Conservation (phyloP, 2,888 invertebrate genomes). For the Cephalotes varians region DNA sequence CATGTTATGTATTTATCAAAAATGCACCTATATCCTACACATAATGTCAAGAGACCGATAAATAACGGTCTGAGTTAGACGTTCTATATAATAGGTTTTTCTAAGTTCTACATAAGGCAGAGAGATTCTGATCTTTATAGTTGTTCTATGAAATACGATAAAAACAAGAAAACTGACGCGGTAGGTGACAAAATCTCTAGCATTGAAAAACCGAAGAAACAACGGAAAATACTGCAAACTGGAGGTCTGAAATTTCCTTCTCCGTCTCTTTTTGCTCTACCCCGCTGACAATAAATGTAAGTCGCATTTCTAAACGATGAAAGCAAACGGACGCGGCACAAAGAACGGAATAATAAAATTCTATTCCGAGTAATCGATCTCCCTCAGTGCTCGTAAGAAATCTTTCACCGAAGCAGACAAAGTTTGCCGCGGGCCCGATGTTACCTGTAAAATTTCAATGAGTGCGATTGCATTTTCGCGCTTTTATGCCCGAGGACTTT, state of each 20-base stretch:
- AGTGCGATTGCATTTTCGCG: conserved; percentile 2
- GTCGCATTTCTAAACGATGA: conserved; percentile 23
- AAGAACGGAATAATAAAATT: conserved; percentile 39
- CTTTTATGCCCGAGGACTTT: conserved; percentile 32
- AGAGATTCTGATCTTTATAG: conserved; percentile 50
- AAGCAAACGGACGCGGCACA: background rate
- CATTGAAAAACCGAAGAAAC: conserved; percentile 59
- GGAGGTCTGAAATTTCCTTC: conserved; percentile 70
- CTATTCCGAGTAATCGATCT: conserved; percentile 32
- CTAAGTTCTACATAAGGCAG: conserved; percentile 20
- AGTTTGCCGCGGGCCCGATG: conserved; percentile 1
- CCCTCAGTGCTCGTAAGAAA: conserved; percentile 7
- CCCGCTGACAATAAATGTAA: conserved; percentile 73
- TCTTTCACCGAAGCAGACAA: background rate
- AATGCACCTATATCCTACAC: background rate
- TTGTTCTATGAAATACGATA: conserved; percentile 62
- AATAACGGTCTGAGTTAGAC: background rate
- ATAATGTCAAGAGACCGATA: background rate
- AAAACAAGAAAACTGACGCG: conserved; percentile 47
- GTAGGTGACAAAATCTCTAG: conserved; percentile 67
- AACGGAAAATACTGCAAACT: conserved; percentile 65
- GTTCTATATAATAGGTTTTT: background rate
- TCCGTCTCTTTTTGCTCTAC: conserved; percentile 68
- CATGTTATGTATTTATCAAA: background rate
- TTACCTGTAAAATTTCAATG: conserved; percentile 20